A percentile compares a stretch with the other conserved stretches of the same genome.
Conservation (phyloP, 1,140 invertebrate species). For the Drepana arcuata region DNA sequence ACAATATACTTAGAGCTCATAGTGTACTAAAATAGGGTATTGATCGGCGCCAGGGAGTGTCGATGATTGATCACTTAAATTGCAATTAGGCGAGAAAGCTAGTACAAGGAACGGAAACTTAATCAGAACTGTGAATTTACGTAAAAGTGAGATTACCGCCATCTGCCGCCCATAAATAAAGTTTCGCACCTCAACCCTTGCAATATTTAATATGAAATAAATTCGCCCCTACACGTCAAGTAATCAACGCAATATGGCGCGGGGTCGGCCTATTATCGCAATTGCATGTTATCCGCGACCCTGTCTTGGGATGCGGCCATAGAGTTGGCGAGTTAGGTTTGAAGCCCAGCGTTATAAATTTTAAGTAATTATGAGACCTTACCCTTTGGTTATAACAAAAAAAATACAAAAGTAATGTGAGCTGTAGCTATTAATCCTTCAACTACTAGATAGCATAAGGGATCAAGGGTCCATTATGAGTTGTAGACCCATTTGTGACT, state of each 20-base stretch:
- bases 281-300: slow-evolving; percentile 40
- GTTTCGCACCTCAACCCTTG: slow-evolving; percentile 55
- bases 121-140: background rate
- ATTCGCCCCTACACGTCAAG: slow-evolving; percentile 46
- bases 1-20: background rate
- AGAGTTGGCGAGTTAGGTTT: slow-evolving; percentile 1
- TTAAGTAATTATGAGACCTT: no score
- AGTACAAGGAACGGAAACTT: no score
- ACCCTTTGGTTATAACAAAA: no score
- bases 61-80: no score
- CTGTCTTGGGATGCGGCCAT: slow-evolving; percentile 20
- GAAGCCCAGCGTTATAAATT: no score
- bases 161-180: slow-evolving; percentile 40
- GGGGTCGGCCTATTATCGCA: slow-evolving; percentile 48
- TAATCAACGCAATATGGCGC: slow-evolving; percentile 62
- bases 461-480: no score
- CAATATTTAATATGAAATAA: slow-evolving; percentile 53
- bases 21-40: background rate
- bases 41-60: no score
- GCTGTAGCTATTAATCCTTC: no score
- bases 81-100: no score
- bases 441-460: no score
- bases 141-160: slow-evolving; percentile 22
- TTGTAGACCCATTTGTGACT: no score
- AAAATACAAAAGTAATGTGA: no score